phyloP scores from a whole-genome alignment of 2,888 invertebrate genomes.

The Drosophila prostipennis region DNA sequence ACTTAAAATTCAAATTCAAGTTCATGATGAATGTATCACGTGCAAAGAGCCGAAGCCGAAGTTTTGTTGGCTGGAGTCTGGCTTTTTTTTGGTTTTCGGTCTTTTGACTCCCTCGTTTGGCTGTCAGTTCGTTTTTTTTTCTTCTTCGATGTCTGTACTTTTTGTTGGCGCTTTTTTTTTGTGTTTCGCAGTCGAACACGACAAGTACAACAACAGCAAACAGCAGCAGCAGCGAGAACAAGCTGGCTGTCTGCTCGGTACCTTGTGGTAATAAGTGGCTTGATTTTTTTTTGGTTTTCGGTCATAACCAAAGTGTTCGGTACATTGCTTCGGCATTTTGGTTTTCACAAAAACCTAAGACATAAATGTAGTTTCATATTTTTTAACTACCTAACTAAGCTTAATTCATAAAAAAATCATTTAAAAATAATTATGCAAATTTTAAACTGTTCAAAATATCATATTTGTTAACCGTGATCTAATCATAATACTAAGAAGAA shows the following conservation, averaged over 20 bases:
- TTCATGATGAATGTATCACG: slow-evolving; percentile 79
- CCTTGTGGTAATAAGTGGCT: slow-evolving; percentile 59
- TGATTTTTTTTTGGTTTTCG: slow-evolving; percentile 22
- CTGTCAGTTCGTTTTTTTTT: slow-evolving; percentile 43
- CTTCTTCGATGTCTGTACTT: slow-evolving; percentile 48
- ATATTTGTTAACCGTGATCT: too few species aligned
- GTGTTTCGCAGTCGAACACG: slow-evolving; percentile 38
- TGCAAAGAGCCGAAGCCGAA: slow-evolving; percentile 54
- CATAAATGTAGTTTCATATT: too few species aligned
- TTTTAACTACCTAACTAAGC: too few species aligned
- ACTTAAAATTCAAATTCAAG: slow-evolving; percentile 82
- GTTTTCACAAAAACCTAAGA: neutral
- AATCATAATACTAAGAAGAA: too few species aligned
- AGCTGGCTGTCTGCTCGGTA: slow-evolving; percentile 39
- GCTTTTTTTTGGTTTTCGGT: slow-evolving; percentile 35
- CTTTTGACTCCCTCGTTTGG: slow-evolving; percentile 50
- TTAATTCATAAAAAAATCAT: too few species aligned
- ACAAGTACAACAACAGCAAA: slow-evolving; percentile 34
- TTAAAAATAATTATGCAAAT: too few species aligned
- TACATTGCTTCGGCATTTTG: slow-evolving; percentile 23
- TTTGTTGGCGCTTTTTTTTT: slow-evolving; percentile 28
- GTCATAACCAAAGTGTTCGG: slow-evolving; percentile 33
- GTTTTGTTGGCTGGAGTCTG: slow-evolving; percentile 35
- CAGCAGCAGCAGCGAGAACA: slow-evolving; percentile 33
- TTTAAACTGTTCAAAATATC: too few species aligned